A percentile compares a stretch with the other conserved stretches of the same genome.
Conservation (phyloP, 2,113 vertebrate genomes). For the Megalops atlanticus region DNA sequence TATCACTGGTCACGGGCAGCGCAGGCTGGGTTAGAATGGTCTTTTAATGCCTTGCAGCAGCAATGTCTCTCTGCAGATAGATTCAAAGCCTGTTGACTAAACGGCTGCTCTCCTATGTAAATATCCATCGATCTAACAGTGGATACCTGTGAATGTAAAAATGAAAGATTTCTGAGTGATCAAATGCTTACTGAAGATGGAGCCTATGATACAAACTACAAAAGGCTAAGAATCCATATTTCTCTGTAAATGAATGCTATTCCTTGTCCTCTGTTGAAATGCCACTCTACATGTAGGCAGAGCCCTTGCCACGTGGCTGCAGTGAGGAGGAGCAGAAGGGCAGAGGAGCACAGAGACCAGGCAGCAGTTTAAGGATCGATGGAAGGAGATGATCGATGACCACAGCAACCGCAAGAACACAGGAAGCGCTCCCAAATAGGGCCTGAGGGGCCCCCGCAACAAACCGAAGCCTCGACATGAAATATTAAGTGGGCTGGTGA, state of each 20-base stretch:
- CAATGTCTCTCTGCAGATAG: too few relatives aligned
- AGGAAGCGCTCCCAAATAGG: background rate
- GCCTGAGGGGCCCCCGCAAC: background rate
- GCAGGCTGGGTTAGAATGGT: too few relatives aligned
- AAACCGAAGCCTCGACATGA: background rate
- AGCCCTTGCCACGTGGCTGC: background rate
- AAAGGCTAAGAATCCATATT: background rate
- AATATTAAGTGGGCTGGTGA: background rate
- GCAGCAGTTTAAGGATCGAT: background rate
- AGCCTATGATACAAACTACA: background rate
- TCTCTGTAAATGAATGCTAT: background rate
- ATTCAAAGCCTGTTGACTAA: background rate
- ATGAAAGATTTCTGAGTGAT: too few relatives aligned
- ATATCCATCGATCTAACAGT: background rate
- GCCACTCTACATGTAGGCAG: too few relatives aligned
- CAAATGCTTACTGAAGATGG: too few relatives aligned
- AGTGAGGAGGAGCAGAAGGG: background rate
- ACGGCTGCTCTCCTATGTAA: background rate
- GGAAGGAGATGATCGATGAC: too few relatives aligned
- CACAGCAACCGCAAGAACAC: background rate
- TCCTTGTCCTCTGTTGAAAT: background rate
- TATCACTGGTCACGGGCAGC: background rate
- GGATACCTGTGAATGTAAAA: background rate
- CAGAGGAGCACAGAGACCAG: background rate
- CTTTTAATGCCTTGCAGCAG: too few relatives aligned